Evolutionary conservation across 2,113 vertebrate genomes (phyloP).

Genomic region (Cyprinodon tularosa): DNA sequence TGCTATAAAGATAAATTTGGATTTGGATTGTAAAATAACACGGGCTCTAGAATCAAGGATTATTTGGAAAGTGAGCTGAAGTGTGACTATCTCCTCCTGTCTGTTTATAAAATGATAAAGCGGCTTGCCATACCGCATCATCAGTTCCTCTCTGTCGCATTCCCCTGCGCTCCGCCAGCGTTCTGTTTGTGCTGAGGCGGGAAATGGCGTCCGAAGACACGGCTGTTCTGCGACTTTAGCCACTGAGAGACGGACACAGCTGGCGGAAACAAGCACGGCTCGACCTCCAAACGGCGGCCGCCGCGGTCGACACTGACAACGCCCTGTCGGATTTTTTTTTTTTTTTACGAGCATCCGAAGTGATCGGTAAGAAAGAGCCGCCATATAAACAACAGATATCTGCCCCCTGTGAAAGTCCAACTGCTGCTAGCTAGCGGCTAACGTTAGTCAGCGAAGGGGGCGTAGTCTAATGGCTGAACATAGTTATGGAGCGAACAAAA

Average conservation of each 20-base stretch:
- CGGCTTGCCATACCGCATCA: slow-evolving; percentile 46
- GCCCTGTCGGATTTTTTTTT: slow-evolving; percentile 13
- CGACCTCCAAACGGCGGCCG: slow-evolving; percentile 47
- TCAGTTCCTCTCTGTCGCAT: slow-evolving; percentile 64
- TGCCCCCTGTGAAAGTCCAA: slow-evolving; percentile 16
- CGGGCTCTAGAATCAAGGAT: no score
- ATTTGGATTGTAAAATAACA: no score
- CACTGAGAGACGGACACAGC: slow-evolving; percentile 54
- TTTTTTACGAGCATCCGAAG: slow-evolving; percentile 45
- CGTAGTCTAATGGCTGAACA: slow-evolving; percentile 72
- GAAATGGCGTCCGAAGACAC: slow-evolving; percentile 76
- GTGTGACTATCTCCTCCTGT: neutral
- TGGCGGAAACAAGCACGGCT: slow-evolving; percentile 57
- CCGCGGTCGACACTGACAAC: slow-evolving; percentile 52
- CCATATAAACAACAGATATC: slow-evolving; percentile 63
- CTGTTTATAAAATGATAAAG: neutral
- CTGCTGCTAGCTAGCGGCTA: slow-evolving; percentile 56
- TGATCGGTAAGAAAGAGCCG: slow-evolving; percentile 55
- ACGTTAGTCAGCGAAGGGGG: slow-evolving; percentile 66
- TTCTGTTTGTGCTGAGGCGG: slow-evolving; percentile 76
- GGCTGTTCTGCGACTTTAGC: slow-evolving; percentile 60
- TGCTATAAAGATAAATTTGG: no score
- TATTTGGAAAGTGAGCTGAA: neutral
- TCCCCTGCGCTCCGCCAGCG: slow-evolving; percentile 60
- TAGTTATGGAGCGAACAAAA: slow-evolving; percentile 53